Conservation (phyloP, 2,113 vertebrate genomes). For the Furnarius figulus region DNA sequence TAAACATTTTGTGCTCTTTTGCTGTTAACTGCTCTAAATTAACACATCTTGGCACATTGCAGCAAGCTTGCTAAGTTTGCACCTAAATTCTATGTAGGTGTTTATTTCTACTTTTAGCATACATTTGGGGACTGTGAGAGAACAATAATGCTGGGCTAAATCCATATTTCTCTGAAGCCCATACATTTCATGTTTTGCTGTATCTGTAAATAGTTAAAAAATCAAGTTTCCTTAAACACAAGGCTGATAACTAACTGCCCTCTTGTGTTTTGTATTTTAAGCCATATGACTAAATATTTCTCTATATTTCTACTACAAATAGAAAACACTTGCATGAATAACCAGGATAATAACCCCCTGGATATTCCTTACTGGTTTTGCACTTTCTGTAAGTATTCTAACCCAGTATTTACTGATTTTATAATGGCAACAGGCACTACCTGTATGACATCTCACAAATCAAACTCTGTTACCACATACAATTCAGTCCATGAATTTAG, state of each 20-base stretch:
- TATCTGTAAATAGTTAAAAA: neutral
- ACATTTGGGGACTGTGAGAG: neutral
- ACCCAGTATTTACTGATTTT: neutral
- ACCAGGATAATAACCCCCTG: neutral
- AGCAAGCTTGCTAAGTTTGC: neutral
- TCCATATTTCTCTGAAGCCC: neutral
- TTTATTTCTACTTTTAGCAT: neutral
- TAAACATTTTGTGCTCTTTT: neutral
- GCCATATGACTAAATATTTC: neutral
- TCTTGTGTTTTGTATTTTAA: neutral
- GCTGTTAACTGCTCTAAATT: neutral
- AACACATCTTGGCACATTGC: neutral
- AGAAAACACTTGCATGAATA: neutral
- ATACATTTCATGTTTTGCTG: neutral
- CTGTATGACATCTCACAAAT: neutral
- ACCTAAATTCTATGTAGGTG: neutral
- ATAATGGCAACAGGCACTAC: neutral
- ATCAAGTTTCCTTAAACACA: neutral
- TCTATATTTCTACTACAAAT: neutral
- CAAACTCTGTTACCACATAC: neutral
- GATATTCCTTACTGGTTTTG: neutral
- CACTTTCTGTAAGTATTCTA: neutral
- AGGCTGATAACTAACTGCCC: neutral
- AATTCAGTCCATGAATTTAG: neutral
- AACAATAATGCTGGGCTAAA: neutral